Conservation (phyloP, 2,888 invertebrate genomes). For the Galeopsomyia nigrocyanea region DNA sequence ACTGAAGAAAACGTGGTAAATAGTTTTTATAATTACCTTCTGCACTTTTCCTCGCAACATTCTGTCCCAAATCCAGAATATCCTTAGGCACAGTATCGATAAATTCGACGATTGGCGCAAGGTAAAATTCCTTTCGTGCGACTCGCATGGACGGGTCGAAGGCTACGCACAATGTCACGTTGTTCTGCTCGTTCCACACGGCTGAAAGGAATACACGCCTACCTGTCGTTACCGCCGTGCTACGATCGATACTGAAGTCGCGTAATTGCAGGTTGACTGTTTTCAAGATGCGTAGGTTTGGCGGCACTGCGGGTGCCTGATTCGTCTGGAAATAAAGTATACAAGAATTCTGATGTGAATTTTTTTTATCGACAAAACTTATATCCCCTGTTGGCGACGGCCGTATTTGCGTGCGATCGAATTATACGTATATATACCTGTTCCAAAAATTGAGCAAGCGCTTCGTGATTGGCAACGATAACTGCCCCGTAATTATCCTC, state of each 20-base stretch:
- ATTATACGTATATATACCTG: slow-evolving; percentile 73
- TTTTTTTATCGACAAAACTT: background rate
- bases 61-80: slow-evolving; percentile 71
- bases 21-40: slow-evolving; percentile 72
- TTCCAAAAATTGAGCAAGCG: slow-evolving; percentile 88
- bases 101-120: slow-evolving; percentile 85
- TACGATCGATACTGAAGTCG: slow-evolving; percentile 77
- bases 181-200: slow-evolving; percentile 74
- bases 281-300: slow-evolving; percentile 76
- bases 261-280: slow-evolving; percentile 81
- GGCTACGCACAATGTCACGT: slow-evolving; percentile 71
- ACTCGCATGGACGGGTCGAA: slow-evolving; percentile 75
- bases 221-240: slow-evolving; percentile 74
- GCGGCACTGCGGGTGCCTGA: slow-evolving; percentile 12
- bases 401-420: background rate
- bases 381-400: background rate
- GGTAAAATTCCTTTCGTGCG: slow-evolving; percentile 73
- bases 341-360: background rate
- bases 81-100: slow-evolving; percentile 82
- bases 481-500: slow-evolving; percentile 94
- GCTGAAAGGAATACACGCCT: slow-evolving; percentile 83
- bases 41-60: slow-evolving; percentile 74
- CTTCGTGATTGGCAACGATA: slow-evolving; percentile 90
- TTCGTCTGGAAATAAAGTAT: slow-evolving; percentile 29
- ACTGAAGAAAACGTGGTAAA: background rate